Conservation (phyloP, 2,888 invertebrate species). For the Molanna angustata region DNA sequence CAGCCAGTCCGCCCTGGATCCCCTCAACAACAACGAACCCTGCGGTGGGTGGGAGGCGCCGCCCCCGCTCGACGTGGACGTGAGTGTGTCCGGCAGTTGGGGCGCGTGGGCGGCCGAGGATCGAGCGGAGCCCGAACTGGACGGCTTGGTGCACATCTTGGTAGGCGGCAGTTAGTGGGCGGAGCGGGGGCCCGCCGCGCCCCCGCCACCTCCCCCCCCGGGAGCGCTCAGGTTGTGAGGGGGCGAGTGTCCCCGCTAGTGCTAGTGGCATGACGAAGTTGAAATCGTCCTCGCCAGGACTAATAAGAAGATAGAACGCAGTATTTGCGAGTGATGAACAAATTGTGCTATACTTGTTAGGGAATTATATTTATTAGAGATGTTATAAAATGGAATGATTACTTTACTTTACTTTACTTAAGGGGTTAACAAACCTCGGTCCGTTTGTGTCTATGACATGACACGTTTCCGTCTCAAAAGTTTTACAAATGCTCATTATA, state of each 20-base stretch:
- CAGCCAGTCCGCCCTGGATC: conserved; percentile 82
- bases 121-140: conserved; percentile 37
- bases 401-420: too few species aligned
- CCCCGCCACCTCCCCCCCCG: conserved; percentile 29
- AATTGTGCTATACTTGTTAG: conserved; percentile 33
- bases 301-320: conserved; percentile 27
- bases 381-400: neutral
- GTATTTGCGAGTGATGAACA: conserved; percentile 32
- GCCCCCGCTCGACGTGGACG: conserved; percentile 21
- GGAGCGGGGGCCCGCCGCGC: conserved; percentile 35
- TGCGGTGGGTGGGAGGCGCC: conserved; percentile 42
- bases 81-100: conserved; percentile 23
- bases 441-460: conserved; percentile 13
- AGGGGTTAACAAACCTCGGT: too few species aligned
- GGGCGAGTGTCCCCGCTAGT: too few species aligned
- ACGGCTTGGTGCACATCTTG: conserved; percentile 54
- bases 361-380: conserved; percentile 24
- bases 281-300: conserved; percentile 7
- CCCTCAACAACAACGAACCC: conserved; percentile 58
- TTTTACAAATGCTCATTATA: conserved; percentile 29
- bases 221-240: conserved; percentile 27
- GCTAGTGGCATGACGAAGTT: conserved; percentile 17
- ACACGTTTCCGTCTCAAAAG: conserved; percentile 27
- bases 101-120: conserved; percentile 36
- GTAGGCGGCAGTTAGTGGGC: conserved; percentile 66